Conservation (phyloP, 2,113 vertebrate species). For the Montifringilla adamsi region DNA sequence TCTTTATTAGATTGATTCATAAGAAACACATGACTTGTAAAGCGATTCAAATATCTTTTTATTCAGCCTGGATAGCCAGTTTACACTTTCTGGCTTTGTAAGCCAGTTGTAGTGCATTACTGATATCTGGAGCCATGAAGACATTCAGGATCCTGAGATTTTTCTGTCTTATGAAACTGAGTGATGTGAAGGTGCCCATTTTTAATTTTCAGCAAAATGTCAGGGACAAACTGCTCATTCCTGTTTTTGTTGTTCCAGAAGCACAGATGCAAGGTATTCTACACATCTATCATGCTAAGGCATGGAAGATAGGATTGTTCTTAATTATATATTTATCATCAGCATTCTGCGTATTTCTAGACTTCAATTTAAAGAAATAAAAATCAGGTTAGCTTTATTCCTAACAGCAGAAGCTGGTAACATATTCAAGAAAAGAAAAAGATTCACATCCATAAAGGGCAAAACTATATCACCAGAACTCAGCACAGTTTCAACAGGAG, state of each 20-base stretch:
- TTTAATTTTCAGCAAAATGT: constrained; percentile 4
- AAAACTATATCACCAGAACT: not conserved
- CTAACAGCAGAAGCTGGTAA: not conserved
- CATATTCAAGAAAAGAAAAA: not conserved
- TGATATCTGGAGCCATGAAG: not conserved
- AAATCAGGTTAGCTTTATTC: not conserved
- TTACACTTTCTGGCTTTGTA: not conserved
- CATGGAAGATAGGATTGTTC: not conserved
- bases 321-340: not conserved
- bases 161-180: not conserved
- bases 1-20: not conserved
- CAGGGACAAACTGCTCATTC: not conserved
- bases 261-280: not conserved
- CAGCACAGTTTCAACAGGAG: not conserved
- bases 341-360: not conserved
- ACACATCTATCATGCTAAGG: not conserved
- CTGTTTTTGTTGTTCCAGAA: not conserved
- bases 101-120: not conserved
- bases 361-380: not conserved
- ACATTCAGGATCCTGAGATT: not conserved
- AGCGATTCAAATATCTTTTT: not conserved
- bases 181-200: not conserved
- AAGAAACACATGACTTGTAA: not conserved
- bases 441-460: not conserved
- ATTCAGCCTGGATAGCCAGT: not conserved